Evolutionary conservation across 2,888 invertebrate genomes (phyloP).

Genomic region (Agonum fuliginosum): DNA sequence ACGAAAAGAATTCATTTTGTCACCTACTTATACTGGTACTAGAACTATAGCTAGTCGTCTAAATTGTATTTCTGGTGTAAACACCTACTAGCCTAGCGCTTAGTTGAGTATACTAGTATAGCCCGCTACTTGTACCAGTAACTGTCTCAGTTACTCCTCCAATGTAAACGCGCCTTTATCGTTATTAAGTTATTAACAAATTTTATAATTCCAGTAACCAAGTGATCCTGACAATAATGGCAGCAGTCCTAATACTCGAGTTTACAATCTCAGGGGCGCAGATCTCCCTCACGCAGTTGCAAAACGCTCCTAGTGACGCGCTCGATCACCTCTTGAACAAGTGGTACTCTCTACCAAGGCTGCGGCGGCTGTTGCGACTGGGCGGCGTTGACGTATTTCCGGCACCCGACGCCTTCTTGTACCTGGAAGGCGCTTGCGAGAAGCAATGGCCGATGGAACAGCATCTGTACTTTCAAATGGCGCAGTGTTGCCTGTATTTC

Average conservation of each 20-base stretch:
- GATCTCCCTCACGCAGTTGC: conserved; percentile 73
- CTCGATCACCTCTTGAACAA: conserved; percentile 77
- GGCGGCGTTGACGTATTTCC: conserved; percentile 90
- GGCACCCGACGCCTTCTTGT: conserved; percentile 83
- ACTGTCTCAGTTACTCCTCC: too few relatives aligned
- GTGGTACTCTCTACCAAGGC: conserved; percentile 76
- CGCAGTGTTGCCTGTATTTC: conserved; percentile 81
- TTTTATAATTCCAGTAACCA: not conserved
- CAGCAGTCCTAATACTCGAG: conserved; percentile 76
- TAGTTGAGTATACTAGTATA: too few relatives aligned
- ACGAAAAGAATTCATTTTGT: too few relatives aligned
- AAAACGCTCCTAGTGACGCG: conserved; percentile 79
- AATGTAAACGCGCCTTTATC: too few relatives aligned
- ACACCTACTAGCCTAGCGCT: too few relatives aligned
- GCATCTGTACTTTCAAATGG: conserved; percentile 87
- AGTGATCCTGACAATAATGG: conserved; percentile 75
- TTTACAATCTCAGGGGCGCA: conserved; percentile 74
- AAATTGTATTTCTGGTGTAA: too few relatives aligned
- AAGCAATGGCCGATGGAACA: conserved; percentile 84
- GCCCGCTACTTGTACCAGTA: too few relatives aligned
- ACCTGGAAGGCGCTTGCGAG: conserved; percentile 80
- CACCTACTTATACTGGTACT: too few relatives aligned
- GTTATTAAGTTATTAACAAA: too few relatives aligned
- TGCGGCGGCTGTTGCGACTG: conserved; percentile 75
- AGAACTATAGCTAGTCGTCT: too few relatives aligned